Percentiles rank a stretch among this genome's conserved stretches.
These are phyloP conservation scores for Eretmocerus hayati DNA, from an alignment of 2,888 invertebrate genomes.

Conservation along the genomic window DNA sequence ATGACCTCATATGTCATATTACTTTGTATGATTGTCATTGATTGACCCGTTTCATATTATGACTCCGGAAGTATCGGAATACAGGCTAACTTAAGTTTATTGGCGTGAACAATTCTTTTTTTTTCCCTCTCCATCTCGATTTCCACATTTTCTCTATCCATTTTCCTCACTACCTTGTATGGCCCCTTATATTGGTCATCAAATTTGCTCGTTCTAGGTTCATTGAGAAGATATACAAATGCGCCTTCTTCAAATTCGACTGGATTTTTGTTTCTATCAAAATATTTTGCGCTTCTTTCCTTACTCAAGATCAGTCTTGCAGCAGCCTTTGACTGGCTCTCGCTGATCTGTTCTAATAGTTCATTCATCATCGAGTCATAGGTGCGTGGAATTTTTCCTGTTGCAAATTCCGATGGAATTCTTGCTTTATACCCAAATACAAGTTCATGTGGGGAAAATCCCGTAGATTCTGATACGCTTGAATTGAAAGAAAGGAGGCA, in stretches of 20 bases:
- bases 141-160: background rate
- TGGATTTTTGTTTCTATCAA: background rate
- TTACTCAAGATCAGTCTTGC: too few species aligned
- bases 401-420: background rate
- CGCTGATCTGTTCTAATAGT: background rate
- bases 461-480: too few species aligned
- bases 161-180: background rate
- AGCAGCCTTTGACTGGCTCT: background rate
- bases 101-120: background rate
- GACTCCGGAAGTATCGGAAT: too few species aligned
- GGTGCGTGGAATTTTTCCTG: background rate
- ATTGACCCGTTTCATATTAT: too few species aligned
- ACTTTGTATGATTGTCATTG: too few species aligned
- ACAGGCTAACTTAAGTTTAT: background rate
- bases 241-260: background rate
- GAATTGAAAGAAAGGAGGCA: too few species aligned
- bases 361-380: background rate
- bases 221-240: background rate
- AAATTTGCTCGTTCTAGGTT: background rate
- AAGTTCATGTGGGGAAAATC: conserved; percentile 7
- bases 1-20: too few species aligned
- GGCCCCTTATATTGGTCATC: background rate
- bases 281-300: background rate
- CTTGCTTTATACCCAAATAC: conserved; percentile 1
- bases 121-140: background rate